These are phyloP conservation scores for Drosophila prosaltans DNA, from an alignment of 1,140 invertebrate species.

Conservation along the genomic window DNA sequence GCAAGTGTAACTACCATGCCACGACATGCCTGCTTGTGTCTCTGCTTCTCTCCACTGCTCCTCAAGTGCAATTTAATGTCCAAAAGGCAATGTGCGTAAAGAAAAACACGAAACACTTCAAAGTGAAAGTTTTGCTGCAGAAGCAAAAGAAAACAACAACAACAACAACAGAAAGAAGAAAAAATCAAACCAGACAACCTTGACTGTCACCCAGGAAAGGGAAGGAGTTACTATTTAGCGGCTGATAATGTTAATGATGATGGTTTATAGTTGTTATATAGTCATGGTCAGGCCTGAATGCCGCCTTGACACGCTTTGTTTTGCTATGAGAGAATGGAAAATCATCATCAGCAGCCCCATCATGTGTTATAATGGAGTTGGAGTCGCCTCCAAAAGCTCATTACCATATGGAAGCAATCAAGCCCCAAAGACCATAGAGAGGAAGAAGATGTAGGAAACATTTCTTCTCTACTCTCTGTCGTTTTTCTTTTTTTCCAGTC, in stretches of 20 bases:
- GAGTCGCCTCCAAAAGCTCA: constrained; percentile 64
- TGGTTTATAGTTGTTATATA: not conserved
- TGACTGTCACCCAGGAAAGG: constrained; percentile 57
- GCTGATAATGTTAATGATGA: not conserved
- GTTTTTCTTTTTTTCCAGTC: constrained; percentile 18
- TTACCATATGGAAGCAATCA: constrained; percentile 74
- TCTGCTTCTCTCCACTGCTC: constrained; percentile 4
- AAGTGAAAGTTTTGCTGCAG: constrained; percentile 69
- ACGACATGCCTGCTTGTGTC: constrained; percentile 8
- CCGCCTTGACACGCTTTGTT: constrained; percentile 10
- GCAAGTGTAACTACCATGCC: constrained; percentile 32
- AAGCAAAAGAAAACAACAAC: constrained; percentile 14
- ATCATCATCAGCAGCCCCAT: not conserved
- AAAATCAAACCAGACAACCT: constrained; percentile 55
- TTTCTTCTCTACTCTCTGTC: not conserved
- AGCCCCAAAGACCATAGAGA: constrained; percentile 1
- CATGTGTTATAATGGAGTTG: constrained; percentile 13
- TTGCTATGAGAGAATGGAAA: not conserved
- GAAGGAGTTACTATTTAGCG: constrained; percentile 14
- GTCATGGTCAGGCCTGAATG: constrained; percentile 42
- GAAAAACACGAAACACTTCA: constrained; percentile 40
- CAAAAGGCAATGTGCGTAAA: constrained; percentile 64
- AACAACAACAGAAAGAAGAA: not conserved
- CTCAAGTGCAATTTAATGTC: constrained; percentile 65
- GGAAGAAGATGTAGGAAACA: constrained; percentile 15